phyloP scores from a whole-genome alignment of 2,888 invertebrate species.

The Tubulanus polymorphus region DNA sequence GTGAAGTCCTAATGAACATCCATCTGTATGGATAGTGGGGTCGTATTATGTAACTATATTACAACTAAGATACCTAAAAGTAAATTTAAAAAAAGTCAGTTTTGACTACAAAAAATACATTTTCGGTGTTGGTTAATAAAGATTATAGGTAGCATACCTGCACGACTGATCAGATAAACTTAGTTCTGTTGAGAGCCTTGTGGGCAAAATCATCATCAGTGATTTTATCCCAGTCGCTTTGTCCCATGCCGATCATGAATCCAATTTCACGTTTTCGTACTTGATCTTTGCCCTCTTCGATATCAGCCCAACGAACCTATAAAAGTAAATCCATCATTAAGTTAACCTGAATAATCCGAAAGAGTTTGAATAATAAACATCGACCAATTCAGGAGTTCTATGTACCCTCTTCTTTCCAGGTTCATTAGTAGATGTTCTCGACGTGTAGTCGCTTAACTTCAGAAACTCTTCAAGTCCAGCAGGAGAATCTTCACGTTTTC shows the following conservation, averaged over 20 bases:
- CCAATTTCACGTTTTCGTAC: conserved; percentile 92
- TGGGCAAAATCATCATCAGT: conserved; percentile 83
- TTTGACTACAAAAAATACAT: too few relatives aligned
- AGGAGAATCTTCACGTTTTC: conserved; percentile 64
- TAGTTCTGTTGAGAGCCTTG: conserved; percentile 86
- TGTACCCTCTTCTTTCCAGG: conserved; percentile 82
- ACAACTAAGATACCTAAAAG: too few relatives aligned
- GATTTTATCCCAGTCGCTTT: conserved; percentile 93
- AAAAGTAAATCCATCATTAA: too few relatives aligned
- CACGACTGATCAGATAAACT: conserved; percentile 67
- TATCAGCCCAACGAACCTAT: conserved; percentile 96
- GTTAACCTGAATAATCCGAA: too few relatives aligned
- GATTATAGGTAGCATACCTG: too few relatives aligned
- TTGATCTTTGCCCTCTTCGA: conserved; percentile 88
- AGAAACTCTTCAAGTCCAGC: conserved; percentile 87
- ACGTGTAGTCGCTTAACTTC: conserved; percentile 68
- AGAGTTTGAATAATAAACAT: too few relatives aligned
- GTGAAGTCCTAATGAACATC: too few relatives aligned
- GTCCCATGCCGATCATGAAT: conserved; percentile 94
- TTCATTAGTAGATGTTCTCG: conserved; percentile 58
- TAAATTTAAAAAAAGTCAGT: too few relatives aligned
- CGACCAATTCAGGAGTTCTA: too few relatives aligned
- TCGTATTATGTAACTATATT: too few relatives aligned
- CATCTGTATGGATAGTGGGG: too few relatives aligned
- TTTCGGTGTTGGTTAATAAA: too few relatives aligned